Evolutionary conservation across 1,140 invertebrate genomes (phyloP).

Genomic region (Trichoplusia ni): DNA sequence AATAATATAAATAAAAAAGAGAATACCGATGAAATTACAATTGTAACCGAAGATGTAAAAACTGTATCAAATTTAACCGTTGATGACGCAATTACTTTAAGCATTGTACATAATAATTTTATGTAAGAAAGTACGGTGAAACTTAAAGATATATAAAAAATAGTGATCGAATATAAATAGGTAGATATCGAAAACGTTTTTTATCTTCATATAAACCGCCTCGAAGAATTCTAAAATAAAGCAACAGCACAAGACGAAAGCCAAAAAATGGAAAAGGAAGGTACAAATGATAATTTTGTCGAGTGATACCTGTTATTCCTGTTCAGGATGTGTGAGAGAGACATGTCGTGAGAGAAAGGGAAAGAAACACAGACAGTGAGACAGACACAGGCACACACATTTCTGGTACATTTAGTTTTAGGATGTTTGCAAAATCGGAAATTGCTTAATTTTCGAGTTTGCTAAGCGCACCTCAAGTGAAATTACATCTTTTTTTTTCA

Average conservation of each 20-base stretch:
- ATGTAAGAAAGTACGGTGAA: no score
- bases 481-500: background rate
- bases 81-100: no score
- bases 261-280: slow-evolving; percentile 55
- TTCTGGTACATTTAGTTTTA: slow-evolving; percentile 39
- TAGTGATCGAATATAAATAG: background rate
- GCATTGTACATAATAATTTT: no score
- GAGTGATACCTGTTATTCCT: slow-evolving; percentile 80
- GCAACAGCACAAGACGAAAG: slow-evolving; percentile 73
- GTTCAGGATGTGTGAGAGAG: slow-evolving; percentile 73
- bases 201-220: slow-evolving; percentile 1
- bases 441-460: slow-evolving; percentile 1
- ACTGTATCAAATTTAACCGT: no score
- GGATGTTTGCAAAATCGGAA: slow-evolving; percentile 33
- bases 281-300: slow-evolving; percentile 55
- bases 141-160: no score
- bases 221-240: slow-evolving; percentile 34
- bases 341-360: slow-evolving; percentile 73
- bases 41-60: no score
- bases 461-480: background rate
- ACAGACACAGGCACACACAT: slow-evolving; percentile 78
- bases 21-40: background rate
- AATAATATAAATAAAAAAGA: slow-evolving; percentile 4
- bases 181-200: background rate
- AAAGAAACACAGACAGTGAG: slow-evolving; percentile 80